Base-by-base conservation (phyloP, 2,113 vertebrate species). In the Ceyx melanurus region DNA sequence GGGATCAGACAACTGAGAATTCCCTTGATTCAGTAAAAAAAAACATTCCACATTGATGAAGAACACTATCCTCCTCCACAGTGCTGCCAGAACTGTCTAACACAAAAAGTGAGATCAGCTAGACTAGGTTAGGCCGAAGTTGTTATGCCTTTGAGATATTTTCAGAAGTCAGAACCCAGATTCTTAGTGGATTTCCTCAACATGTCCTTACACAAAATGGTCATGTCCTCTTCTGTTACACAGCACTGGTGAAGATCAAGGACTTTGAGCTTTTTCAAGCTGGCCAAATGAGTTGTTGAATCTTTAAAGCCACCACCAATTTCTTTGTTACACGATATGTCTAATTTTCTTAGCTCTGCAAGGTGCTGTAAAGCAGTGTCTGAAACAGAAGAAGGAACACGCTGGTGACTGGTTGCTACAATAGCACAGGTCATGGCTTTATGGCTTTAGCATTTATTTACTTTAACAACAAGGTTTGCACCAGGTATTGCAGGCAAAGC, bases 161-260 rank as follows among this genome's bases (percentile, higher is more conserved):
- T 94, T 89, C 71, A 84, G 72, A 74, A 91, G 66, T 46, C 35
- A 86, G 82, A 93, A 62, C 35, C 11, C 7, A 62, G 13, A 67
- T 46, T 82, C 46, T 92, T 66, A 71, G 86, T 46, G 40, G 21
- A 82, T 95, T 92, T 83, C 56, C 60, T 67, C 81, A 83, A 35
- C 13, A 48, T 3, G 28, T 86, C 57, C 91, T 98, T 96, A 99
- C 99, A 97, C 84, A 99, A 94, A 28, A 96, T 90, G 0, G 84
- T 75, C 91, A 98, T 53, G 57, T 99, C 98, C 1, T 94, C 93
- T 60, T 85, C 96, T 37, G 97, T 98, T 25, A 99, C 86, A 6
- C 96, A 96, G 94, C 98, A 99, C 76, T 97, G 97, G 90, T 98
- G 98, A 31, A 99, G 97, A 96, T 98, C 98, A 15, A 99, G 97